These are phyloP conservation scores for Muscidifurax raptorellus DNA, from an alignment of 1,140 invertebrate species.

Conservation along the genomic window DNA sequence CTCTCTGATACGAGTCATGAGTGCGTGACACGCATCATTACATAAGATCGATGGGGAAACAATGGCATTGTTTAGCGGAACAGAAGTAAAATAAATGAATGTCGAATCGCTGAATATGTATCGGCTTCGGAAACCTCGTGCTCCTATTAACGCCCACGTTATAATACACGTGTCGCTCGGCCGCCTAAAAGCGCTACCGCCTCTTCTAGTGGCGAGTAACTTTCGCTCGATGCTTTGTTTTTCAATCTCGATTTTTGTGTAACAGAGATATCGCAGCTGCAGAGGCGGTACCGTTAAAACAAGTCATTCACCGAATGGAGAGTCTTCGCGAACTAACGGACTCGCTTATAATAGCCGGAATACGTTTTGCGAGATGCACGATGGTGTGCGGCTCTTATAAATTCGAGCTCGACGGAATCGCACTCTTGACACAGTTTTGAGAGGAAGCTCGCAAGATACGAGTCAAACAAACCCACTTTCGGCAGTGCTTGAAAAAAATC, in stretches of 20 bases:
- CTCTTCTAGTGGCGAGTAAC: not conserved
- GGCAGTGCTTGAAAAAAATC: not conserved
- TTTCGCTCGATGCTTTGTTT: slow-evolving; percentile 1
- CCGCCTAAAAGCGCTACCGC: not conserved
- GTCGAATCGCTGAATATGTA: not conserved
- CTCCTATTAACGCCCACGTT: not conserved
- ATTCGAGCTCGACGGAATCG: not conserved
- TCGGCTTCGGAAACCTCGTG: not conserved
- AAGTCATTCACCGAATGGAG: not conserved
- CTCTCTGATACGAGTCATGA: not conserved
- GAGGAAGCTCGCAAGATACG: not conserved
- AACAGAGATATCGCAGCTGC: not conserved
- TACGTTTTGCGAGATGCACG: not conserved
- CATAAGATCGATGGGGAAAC: not conserved
- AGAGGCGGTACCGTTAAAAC: not conserved
- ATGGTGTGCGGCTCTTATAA: not conserved
- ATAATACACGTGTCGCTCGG: not conserved
- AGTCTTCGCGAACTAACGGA: slow-evolving; percentile 16
- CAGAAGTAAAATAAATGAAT: not conserved
- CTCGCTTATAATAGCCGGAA: slow-evolving; percentile 8
- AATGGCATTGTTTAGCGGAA: not conserved
- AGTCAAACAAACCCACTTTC: slow-evolving; percentile 32
- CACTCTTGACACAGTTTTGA: slow-evolving; percentile 28
- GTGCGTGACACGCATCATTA: not conserved
- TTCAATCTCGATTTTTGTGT: not conserved